Percentiles rank a stretch among this genome's conserved stretches.
phyloP scores from a whole-genome alignment of 2,797 vertebrate species.

The Pelochelys cantorii region DNA sequence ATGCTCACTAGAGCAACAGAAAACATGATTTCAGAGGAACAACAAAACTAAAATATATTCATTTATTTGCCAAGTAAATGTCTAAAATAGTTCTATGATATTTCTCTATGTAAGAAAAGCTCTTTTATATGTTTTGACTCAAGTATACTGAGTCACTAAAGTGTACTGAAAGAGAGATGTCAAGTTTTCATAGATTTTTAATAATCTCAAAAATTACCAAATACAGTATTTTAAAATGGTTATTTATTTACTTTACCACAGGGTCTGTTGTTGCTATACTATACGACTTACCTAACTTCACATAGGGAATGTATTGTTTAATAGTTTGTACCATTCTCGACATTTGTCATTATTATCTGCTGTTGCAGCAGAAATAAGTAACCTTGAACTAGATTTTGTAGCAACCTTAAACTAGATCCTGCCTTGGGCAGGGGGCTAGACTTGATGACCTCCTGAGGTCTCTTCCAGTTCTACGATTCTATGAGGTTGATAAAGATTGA shows the following conservation, averaged over 20 bases:
- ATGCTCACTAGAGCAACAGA: background rate
- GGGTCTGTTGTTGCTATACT: background rate
- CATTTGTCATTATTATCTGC: background rate
- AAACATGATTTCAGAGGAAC: background rate
- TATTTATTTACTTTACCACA: background rate
- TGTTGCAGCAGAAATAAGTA: background rate
- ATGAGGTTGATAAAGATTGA: background rate
- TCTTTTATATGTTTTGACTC: constrained; percentile 4
- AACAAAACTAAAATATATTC: background rate
- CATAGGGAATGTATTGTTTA: background rate
- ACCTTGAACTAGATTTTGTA: background rate
- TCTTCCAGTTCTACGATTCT: no score
- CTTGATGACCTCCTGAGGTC: no score
- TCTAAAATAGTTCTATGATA: background rate
- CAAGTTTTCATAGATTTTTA: background rate
- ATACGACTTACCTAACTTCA: background rate
- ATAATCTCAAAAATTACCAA: background rate
- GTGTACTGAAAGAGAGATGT: background rate
- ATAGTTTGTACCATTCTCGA: background rate
- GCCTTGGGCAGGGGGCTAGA: no score
- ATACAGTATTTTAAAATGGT: background rate
- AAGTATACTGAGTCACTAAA: background rate
- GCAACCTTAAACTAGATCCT: background rate
- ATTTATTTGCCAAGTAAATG: constrained; percentile 9
- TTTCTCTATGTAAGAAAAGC: background rate